phyloP scores from a whole-genome alignment of 2,113 vertebrate species.

The Tauraco erythrolophus region DNA sequence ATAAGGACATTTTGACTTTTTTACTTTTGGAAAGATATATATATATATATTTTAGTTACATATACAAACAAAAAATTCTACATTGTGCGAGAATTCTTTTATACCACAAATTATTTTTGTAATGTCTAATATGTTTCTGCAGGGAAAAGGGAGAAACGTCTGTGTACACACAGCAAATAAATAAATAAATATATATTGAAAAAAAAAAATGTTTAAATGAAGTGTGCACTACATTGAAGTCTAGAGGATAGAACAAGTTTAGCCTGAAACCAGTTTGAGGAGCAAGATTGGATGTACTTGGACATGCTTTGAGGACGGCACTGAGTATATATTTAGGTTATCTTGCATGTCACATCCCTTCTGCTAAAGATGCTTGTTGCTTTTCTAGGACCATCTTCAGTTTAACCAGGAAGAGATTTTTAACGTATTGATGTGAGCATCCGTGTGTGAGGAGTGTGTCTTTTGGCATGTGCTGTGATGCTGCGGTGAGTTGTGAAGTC shows the following conservation, averaged over 20 bases:
- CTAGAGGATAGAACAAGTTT: slow-evolving; percentile 38
- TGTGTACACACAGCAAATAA: slow-evolving; percentile 60
- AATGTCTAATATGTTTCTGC: slow-evolving; percentile 70
- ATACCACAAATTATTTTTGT: slow-evolving; percentile 84
- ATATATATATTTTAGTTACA: slow-evolving; percentile 77
- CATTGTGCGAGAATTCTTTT: slow-evolving; percentile 76
- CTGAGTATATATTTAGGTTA: not conserved
- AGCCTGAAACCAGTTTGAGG: slow-evolving; percentile 43
- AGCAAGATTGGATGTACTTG: slow-evolving; percentile 46
- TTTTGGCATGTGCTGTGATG: not conserved
- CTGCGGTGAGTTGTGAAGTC: slow-evolving; percentile 55
- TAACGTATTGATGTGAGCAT: not conserved
- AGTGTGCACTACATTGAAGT: slow-evolving; percentile 51
- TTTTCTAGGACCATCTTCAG: slow-evolving; percentile 13
- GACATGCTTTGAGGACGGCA: not conserved
- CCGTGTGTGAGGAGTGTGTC: not conserved
- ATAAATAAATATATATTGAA: slow-evolving; percentile 18
- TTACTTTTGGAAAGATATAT: slow-evolving; percentile 70
- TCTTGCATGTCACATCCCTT: slow-evolving; percentile 30
- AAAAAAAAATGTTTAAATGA: slow-evolving; percentile 30
- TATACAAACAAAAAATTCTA: slow-evolving; percentile 72
- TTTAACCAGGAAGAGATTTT: not conserved
- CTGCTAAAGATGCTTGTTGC: slow-evolving; percentile 8
- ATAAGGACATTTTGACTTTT: slow-evolving; percentile 74
- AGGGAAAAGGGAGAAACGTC: slow-evolving; percentile 63